Evolutionary conservation across 1,140 invertebrate species (phyloP), one percentile per base, ranked within the genome.

Genomic region (Glossosoma conforme): DNA sequence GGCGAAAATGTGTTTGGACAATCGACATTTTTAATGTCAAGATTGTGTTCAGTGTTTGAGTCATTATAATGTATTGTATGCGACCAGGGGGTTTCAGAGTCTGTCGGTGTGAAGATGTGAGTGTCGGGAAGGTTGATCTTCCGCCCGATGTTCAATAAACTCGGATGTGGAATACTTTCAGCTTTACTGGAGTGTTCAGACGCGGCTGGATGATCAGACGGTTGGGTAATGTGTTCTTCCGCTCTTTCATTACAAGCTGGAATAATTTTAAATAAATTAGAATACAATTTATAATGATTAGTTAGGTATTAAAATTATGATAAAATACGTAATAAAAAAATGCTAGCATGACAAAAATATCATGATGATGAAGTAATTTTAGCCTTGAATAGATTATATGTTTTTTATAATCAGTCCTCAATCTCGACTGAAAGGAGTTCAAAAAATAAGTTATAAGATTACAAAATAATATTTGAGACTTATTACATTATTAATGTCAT

Each of bases 61-160:
- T 56, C 62, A 49, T 68, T 62, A 47, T 75, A 72, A 53, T 75
- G 72, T 45, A 73, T 72, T 9, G 72, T 75, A 62, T 71, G 72
- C 11, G 72, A 75, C 56, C 69, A 65, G 8, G 72, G 72, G 30
- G 64, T 71, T 60, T 75, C 68, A 3, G 70, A 75, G 53, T 75
- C 69, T 14, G 68, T 71, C 6, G 72, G 72, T 20, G 72, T 75
- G 55, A 73, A 75, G 21, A 75, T 75, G 52, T 75, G 72, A 15
- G 72, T 75, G 40, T 75, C 72, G 9, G 72, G 72, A 30, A 75
- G 61, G 58, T 63, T 75, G 13, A 72, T 73, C 58, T 75, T 70
- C 20, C 72, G 46, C 40, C 72, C 56, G 20, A 57, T 49, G 32
- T 57, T 57, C 25, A 58, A 41, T 17, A 47, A 18, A 11, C 6